phyloP scores from a whole-genome alignment of 2,113 vertebrate species.

The Elanus axillaris region DNA sequence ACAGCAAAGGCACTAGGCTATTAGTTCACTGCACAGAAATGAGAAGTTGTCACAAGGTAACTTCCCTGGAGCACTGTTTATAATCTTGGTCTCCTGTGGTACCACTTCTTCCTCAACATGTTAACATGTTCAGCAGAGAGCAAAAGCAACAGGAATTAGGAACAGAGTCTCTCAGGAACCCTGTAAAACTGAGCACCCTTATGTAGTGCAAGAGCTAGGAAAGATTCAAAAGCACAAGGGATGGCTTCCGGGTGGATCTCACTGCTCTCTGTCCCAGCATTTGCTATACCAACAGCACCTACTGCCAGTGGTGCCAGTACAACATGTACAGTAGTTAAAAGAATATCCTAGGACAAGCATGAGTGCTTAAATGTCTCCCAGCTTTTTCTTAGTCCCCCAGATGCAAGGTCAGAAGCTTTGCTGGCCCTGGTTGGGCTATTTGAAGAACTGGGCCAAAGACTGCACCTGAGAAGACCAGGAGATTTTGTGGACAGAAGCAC shows the following conservation, averaged over 20 bases:
- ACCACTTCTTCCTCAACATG: not conserved
- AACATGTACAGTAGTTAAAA: not conserved
- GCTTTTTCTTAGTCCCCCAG: not conserved
- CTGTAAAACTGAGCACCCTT: not conserved
- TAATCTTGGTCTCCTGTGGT: not conserved
- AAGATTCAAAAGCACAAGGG: not conserved
- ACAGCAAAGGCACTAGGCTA: not conserved
- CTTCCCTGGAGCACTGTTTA: not conserved
- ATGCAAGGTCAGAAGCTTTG: not conserved
- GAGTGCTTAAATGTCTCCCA: not conserved
- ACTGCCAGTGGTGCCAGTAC: no score
- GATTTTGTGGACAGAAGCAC: not conserved
- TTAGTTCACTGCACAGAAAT: not conserved
- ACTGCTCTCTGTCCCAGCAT: not conserved
- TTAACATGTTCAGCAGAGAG: not conserved
- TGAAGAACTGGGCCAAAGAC: not conserved
- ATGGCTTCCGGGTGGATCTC: not conserved
- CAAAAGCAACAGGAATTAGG: not conserved
- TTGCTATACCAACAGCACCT: not conserved
- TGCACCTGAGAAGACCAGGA: not conserved
- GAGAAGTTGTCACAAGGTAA: not conserved
- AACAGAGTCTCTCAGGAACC: not conserved
- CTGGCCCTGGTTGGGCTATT: not conserved
- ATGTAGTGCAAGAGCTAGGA: accelerated
- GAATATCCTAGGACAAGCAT: not conserved